phyloP scores from a whole-genome alignment of 2,797 vertebrate genomes.

The Allobates femoralis region DNA sequence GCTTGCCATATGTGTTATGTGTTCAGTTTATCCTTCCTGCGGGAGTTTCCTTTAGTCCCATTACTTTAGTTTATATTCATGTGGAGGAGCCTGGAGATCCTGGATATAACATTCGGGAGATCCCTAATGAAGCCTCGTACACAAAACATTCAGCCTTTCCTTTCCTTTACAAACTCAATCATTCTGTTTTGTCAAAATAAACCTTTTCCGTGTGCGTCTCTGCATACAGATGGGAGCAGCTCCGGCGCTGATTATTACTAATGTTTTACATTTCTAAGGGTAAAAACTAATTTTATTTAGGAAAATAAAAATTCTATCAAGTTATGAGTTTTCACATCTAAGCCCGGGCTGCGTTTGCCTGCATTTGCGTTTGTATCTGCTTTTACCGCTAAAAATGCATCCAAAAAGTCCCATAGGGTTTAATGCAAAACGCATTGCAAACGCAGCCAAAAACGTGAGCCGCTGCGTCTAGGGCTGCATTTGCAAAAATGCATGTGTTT shows the following conservation, averaged over 20 bases:
- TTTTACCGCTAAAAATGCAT: too few relatives aligned
- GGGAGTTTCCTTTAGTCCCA: conserved; percentile 75
- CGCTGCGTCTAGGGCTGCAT: too few relatives aligned
- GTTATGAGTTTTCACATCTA: too few relatives aligned
- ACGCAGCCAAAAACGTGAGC: too few relatives aligned
- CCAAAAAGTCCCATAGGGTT: too few relatives aligned
- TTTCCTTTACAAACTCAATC: conserved; percentile 71
- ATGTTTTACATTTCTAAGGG: neutral
- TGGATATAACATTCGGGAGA: conserved; percentile 80
- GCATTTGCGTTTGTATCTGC: too few relatives aligned
- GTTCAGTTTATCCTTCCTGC: conserved; percentile 81
- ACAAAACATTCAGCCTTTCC: conserved; percentile 70
- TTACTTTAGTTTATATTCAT: conserved; percentile 82
- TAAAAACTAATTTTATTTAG: neutral
- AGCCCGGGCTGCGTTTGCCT: too few relatives aligned
- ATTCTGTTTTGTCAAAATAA: conserved; percentile 13
- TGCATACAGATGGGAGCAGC: neutral
- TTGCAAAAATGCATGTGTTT: too few relatives aligned
- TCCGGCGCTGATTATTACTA: neutral
- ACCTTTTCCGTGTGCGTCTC: neutral
- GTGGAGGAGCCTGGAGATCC: conserved; percentile 72
- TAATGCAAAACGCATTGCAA: too few relatives aligned
- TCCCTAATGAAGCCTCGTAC: conserved; percentile 68
- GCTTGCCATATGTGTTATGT: conserved; percentile 67
- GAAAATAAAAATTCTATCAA: neutral